Base-by-base conservation (phyloP, 2,797 vertebrate species). In the Myotis findleyi region DNA sequence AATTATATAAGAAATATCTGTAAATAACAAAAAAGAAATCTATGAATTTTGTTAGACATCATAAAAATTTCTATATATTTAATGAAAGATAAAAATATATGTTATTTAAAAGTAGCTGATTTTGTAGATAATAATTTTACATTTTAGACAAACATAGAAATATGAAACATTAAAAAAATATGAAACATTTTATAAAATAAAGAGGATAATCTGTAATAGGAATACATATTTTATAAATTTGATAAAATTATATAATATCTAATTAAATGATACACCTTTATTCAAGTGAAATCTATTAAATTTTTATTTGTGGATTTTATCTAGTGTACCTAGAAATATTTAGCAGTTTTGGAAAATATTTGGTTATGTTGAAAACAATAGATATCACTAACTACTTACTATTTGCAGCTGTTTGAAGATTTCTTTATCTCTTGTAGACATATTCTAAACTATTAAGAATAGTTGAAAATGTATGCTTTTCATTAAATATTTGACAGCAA, bases 11-110 rank as follows among this genome's bases (percentile, higher is more conserved):
- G 16, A 72, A 88, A 93, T 93, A 77, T n/a, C 25, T 57, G 14
- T 81, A 51, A 85, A 59, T 77, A 87, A 68, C 18, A 68, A 36
- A 84, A 21, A 41, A 41, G 44, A 87, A 64, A 30, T 36, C 10
- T 27, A 75, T 75, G 85, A 62, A 53, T 89, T 38, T 92, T 89
- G 20, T 68, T 80, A 92, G 73, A 83, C 25, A 66, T 95, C 49
- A 76, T 82, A 18, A 89, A 62, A 69, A 25, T 79, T 71, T n/a
- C 14, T 30, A 5, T 6, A 41, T 66, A 41, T 17, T 80, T 89
- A 86, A 13, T 75, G 21, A 95, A 59, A 77, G 49, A 72, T 90
- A 76, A 87, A 68, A 76, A 84, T 36, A n/a, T 11, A 21, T 91
- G 3, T 62, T 71, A 18, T 23, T 76, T 41, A 59, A 89, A 86